Percentiles rank a stretch among this genome's conserved stretches.
phyloP scores from a whole-genome alignment of 2,797 vertebrate genomes.

The Vultur gryphus region DNA sequence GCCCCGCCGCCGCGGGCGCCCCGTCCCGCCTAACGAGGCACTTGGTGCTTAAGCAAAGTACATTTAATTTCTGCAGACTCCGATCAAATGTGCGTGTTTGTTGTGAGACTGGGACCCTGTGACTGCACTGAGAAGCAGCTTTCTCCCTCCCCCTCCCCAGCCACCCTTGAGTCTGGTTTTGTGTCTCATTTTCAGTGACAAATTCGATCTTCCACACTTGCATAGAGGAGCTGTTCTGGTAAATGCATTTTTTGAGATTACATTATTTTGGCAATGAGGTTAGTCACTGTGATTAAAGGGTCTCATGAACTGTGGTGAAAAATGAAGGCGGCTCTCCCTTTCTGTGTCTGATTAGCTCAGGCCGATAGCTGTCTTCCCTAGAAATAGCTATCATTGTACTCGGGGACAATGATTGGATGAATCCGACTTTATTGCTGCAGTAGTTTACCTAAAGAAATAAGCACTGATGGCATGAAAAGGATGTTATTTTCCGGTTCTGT shows the following conservation, averaged over 20 bases:
- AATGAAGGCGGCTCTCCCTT: background rate
- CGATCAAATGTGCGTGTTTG: background rate
- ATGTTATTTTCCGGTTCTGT: constrained; percentile 23
- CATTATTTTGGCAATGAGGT: constrained; percentile 7
- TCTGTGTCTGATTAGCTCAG: background rate
- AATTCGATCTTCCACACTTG: background rate
- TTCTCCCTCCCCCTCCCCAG: background rate
- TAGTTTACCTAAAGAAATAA: constrained; percentile 29
- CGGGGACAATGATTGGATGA: background rate
- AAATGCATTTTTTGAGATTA: background rate
- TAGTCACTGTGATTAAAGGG: background rate
- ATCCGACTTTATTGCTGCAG: background rate
- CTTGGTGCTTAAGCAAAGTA: background rate
- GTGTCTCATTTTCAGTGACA: constrained; percentile 3
- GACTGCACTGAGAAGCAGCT: background rate
- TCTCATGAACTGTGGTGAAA: background rate
- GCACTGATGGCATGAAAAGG: background rate
- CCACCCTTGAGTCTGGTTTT: background rate
- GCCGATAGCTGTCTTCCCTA: background rate
- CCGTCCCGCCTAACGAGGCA: background rate
- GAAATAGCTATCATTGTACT: background rate
- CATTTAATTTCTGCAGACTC: background rate
- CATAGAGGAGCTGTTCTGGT: background rate
- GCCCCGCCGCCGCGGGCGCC: background rate
- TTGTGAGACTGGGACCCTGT: background rate